A percentile compares a stretch with the other conserved stretches of the same genome.
phyloP scores from a whole-genome alignment of 2,888 invertebrate genomes.

The Troides aeacus region DNA sequence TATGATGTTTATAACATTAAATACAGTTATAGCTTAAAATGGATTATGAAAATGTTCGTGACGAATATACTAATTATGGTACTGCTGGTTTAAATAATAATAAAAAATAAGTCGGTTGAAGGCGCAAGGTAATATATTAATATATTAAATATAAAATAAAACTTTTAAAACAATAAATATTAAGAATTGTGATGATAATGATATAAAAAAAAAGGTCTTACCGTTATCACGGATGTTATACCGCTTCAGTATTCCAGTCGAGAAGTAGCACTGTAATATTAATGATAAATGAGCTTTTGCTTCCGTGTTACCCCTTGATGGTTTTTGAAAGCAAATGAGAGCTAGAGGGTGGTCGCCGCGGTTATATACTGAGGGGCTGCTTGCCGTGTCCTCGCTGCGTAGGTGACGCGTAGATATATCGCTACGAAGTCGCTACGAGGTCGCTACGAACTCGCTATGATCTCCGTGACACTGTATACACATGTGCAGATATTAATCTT shows the following conservation, averaged over 20 bases:
- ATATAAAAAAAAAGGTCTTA: slow-evolving; percentile 15
- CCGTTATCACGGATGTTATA: slow-evolving; percentile 7
- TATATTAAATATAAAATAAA: too few species aligned
- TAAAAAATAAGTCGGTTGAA: too few species aligned
- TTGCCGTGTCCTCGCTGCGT: slow-evolving; percentile 47
- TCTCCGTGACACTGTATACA: slow-evolving; percentile 19
- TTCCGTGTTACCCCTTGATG: slow-evolving; percentile 49
- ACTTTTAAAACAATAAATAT: not conserved
- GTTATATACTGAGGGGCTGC: slow-evolving; percentile 62
- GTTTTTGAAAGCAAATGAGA: slow-evolving; percentile 67
- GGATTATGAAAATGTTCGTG: too few species aligned
- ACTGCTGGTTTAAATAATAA: too few species aligned
- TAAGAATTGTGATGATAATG: too few species aligned
- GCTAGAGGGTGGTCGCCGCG: slow-evolving; percentile 48
- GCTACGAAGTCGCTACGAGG: slow-evolving; percentile 34
- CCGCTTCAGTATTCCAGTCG: slow-evolving; percentile 16
- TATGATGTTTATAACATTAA: too few species aligned
- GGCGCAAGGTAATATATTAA: too few species aligned
- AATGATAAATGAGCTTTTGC: slow-evolving; percentile 11
- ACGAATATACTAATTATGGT: too few species aligned
- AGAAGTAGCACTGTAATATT: slow-evolving; percentile 21
- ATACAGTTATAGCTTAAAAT: too few species aligned
- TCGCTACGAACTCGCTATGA: slow-evolving; percentile 26
- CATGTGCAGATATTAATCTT: slow-evolving; percentile 17
- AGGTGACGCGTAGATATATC: slow-evolving; percentile 46